Evolutionary conservation across 2,888 invertebrate genomes (phyloP).

Genomic region (Leptopterna dolabrata): DNA sequence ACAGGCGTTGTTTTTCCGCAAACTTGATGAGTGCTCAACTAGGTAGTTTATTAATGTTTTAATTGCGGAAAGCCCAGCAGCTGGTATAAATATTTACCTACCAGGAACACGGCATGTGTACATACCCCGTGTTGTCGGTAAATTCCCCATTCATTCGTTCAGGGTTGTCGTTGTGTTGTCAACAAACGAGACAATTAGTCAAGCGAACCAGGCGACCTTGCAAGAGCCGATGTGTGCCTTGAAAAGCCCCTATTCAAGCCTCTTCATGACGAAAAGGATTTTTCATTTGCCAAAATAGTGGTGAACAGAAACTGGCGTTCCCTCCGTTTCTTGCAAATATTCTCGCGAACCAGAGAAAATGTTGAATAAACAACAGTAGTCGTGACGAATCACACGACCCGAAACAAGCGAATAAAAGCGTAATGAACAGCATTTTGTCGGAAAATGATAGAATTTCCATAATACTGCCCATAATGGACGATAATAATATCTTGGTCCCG

Average conservation of each 20-base stretch:
- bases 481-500: background rate
- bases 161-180: slow-evolving; percentile 11
- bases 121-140: background rate
- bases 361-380: background rate
- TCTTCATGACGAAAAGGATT: background rate
- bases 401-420: background rate
- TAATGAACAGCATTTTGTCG: background rate
- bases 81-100: background rate
- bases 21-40: too few relatives aligned
- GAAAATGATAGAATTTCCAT: background rate
- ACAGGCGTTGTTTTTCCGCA: too few relatives aligned
- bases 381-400: background rate
- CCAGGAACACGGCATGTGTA: background rate
- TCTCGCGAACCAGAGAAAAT: background rate
- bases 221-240: background rate
- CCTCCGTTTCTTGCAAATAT: too few relatives aligned
- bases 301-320: too few relatives aligned
- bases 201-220: background rate
- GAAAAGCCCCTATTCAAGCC: background rate
- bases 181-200: background rate
- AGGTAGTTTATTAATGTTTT: background rate
- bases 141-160: background rate
- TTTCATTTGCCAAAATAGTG: background rate
- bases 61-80: background rate
- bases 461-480: background rate